Evolutionary conservation across 2,113 vertebrate genomes (phyloP).

Genomic region (Asarcornis scutulata): DNA sequence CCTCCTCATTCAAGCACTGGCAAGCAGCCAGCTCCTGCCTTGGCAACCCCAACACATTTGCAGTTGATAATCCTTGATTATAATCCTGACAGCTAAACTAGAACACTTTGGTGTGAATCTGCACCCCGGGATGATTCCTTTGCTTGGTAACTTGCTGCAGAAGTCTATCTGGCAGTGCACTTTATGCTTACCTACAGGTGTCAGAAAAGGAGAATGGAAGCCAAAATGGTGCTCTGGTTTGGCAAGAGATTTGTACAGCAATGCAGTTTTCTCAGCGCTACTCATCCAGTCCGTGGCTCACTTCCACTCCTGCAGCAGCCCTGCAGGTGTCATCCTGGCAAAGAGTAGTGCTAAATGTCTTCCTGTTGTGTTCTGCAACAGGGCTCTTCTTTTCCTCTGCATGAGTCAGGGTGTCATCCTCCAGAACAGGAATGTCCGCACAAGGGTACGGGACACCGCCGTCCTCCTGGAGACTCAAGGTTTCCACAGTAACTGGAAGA

Average conservation of each 20-base stretch:
- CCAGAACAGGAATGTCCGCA: neutral
- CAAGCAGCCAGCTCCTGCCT: neutral
- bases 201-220: neutral
- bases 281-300: conserved; percentile 32
- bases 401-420: neutral
- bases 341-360: neutral
- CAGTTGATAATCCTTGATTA: neutral
- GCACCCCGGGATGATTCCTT: neutral
- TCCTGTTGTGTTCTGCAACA: conserved; percentile 32
- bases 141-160: neutral
- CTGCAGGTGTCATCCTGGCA: conserved; percentile 60
- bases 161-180: neutral
- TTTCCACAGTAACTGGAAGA: neutral
- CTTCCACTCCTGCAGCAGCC: conserved; percentile 61
- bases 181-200: conserved; percentile 40
- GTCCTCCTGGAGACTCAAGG: neutral
- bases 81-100: neutral
- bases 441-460: neutral
- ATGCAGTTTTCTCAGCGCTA: neutral
- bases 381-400: conserved; percentile 29
- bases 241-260: neutral
- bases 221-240: neutral
- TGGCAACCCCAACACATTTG: neutral
- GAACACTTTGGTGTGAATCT: neutral
- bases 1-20: neutral